These are phyloP conservation scores for Merops nubicus DNA, from an alignment of 2,113 vertebrate species.

Conservation along the genomic window DNA sequence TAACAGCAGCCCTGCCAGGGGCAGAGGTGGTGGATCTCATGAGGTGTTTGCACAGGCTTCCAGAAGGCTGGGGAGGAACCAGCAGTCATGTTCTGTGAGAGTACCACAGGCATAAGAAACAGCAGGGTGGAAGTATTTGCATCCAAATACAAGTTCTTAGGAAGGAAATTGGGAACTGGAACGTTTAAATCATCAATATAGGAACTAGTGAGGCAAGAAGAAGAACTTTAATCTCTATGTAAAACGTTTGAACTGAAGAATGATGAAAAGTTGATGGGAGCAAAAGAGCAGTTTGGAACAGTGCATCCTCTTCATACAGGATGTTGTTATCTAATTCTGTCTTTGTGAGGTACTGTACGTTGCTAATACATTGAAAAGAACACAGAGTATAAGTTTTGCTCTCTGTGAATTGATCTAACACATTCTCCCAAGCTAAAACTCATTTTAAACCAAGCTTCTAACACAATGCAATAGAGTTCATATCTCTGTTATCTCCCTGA, in stretches of 20 bases:
- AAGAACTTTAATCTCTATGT: background rate
- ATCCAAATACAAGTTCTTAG: background rate
- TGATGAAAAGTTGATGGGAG: background rate
- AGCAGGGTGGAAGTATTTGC: background rate
- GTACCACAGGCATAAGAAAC: background rate
- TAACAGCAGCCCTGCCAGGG: background rate
- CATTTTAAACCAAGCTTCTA: background rate
- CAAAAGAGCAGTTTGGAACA: background rate
- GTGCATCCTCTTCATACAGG: background rate
- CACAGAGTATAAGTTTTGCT: background rate
- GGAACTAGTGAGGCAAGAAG: background rate
- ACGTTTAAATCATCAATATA: background rate
- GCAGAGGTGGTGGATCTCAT: background rate
- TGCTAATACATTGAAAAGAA: background rate
- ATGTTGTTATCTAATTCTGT: background rate
- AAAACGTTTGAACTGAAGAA: background rate
- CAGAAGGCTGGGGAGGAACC: background rate
- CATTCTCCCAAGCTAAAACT: background rate
- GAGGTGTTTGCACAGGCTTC: background rate
- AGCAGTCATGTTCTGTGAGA: background rate
- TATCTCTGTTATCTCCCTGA: background rate
- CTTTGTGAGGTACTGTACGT: background rate
- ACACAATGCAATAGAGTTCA: background rate
- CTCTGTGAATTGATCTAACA: background rate
- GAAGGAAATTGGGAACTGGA: background rate